phyloP scores from a whole-genome alignment of 2,888 invertebrate species.

The Syrista parreyssii region DNA sequence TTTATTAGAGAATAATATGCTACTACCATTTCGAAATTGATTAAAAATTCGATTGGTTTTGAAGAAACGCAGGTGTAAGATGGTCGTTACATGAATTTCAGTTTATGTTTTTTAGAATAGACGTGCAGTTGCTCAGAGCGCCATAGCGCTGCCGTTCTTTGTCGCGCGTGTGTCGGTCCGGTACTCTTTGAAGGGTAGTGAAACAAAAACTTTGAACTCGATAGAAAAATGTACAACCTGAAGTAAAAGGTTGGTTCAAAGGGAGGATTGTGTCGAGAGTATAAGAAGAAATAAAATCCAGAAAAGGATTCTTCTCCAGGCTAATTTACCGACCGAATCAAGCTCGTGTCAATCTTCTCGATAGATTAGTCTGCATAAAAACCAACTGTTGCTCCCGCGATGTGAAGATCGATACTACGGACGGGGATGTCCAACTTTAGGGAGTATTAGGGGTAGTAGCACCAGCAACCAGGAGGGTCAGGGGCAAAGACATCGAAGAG shows the following conservation, averaged over 20 bases:
- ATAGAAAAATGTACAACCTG: neutral
- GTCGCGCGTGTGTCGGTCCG: no score
- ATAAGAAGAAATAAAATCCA: neutral
- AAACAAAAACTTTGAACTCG: neutral
- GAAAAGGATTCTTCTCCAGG: neutral
- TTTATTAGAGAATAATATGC: no score
- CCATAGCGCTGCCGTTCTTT: no score
- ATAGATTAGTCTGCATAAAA: constrained; percentile 54
- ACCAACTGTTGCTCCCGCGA: constrained; percentile 54
- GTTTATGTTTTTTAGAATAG: no score
- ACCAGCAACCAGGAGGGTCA: neutral
- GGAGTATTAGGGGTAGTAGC: neutral
- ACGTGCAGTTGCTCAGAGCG: no score
- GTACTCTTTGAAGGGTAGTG: no score
- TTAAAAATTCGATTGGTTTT: no score
- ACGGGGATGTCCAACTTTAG: constrained; percentile 16
- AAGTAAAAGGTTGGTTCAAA: neutral
- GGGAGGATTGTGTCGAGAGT: neutral
- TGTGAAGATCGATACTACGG: constrained; percentile 41
- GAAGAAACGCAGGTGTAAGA: no score
- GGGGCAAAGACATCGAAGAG: neutral
- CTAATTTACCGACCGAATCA: constrained; percentile 12
- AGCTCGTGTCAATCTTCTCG: constrained; percentile 43
- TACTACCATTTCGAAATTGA: no score
- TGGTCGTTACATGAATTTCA: no score